These are phyloP conservation scores for Drosophila erecta DNA, from an alignment of 1,140 invertebrate genomes.

Conservation along the genomic window DNA sequence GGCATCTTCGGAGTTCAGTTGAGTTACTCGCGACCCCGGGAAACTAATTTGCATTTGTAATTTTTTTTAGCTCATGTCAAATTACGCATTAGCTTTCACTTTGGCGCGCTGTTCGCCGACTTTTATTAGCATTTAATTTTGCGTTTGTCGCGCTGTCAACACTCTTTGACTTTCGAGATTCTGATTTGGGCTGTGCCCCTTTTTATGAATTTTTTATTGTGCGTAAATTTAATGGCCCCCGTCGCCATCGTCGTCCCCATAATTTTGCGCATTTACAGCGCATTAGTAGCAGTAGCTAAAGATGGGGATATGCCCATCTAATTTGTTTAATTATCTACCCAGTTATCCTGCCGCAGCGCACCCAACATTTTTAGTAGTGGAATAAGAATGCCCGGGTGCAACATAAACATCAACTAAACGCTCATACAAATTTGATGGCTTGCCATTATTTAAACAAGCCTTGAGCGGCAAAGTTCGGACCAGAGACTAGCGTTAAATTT, in stretches of 20 bases:
- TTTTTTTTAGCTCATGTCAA: constrained; percentile 80
- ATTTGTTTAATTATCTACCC: constrained; percentile 54
- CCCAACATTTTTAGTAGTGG: not conserved
- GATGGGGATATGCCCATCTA: constrained; percentile 9
- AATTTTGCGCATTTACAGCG: constrained; percentile 47
- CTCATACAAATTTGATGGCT: constrained; percentile 78
- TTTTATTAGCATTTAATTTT: constrained; percentile 79
- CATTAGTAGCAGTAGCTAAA: constrained; percentile 20
- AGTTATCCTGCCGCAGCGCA: not conserved
- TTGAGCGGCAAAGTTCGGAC: constrained; percentile 66
- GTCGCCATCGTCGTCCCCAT: constrained; percentile 42
- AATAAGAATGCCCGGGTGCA: constrained; percentile 10
- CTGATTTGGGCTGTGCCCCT: constrained; percentile 17
- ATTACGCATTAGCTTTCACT: constrained; percentile 79
- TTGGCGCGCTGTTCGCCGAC: constrained; percentile 55
- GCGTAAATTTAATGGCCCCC: constrained; percentile 50
- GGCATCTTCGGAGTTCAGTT: constrained; percentile 10
- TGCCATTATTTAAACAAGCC: constrained; percentile 80
- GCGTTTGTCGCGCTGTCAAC: constrained; percentile 69
- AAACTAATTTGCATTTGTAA: constrained; percentile 82
- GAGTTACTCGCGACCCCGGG: constrained; percentile 21
- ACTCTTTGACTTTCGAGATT: constrained; percentile 60
- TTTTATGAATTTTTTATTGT: constrained; percentile 59
- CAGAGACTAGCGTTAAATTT: constrained; percentile 56
- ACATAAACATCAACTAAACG: constrained; percentile 78